phyloP scores from a whole-genome alignment of 2,888 invertebrate genomes.

The Brachypterus glaber region DNA sequence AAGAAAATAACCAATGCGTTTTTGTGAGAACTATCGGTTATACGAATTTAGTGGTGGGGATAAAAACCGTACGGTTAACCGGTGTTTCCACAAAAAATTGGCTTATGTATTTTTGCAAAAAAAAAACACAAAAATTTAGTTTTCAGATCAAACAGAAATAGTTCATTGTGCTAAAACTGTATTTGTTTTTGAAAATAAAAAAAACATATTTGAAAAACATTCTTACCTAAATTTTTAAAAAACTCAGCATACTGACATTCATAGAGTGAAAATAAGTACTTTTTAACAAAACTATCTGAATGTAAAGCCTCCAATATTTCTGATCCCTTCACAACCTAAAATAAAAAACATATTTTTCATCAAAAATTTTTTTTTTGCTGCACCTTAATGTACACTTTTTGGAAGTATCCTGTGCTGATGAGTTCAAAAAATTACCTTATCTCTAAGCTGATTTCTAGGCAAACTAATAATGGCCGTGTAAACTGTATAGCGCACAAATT shows the following conservation, averaged over 20 bases:
- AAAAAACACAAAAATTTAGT: too few species aligned
- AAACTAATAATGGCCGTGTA: constrained; percentile 74
- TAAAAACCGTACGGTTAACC: too few species aligned
- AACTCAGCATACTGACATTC: constrained; percentile 55
- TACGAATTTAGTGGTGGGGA: too few species aligned
- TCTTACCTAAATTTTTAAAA: constrained; percentile 60
- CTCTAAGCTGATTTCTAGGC: constrained; percentile 66
- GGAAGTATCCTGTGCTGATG: constrained; percentile 39
- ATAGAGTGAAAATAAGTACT: constrained; percentile 39
- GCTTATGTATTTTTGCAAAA: too few species aligned
- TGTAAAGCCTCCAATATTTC: constrained; percentile 40
- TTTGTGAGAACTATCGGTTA: too few species aligned
- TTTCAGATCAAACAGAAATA: constrained; percentile 8
- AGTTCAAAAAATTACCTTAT: constrained; percentile 54
- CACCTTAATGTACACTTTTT: too few species aligned
- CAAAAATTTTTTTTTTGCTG: too few species aligned
- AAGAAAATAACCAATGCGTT: too few species aligned
- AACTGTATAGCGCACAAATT: constrained; percentile 73
- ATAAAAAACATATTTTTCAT: constrained; percentile 57
- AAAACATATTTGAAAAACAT: constrained; percentile 4
- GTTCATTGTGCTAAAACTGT: constrained; percentile 2
- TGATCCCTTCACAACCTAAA: constrained; percentile 39
- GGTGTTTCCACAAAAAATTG: too few species aligned
- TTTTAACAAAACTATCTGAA: constrained; percentile 39
- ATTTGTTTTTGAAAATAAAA: constrained; percentile 1